Percentiles rank a stretch among this genome's conserved stretches.
Evolutionary conservation across 2,888 invertebrate species (phyloP).

Genomic region (Tachina grossa): DNA sequence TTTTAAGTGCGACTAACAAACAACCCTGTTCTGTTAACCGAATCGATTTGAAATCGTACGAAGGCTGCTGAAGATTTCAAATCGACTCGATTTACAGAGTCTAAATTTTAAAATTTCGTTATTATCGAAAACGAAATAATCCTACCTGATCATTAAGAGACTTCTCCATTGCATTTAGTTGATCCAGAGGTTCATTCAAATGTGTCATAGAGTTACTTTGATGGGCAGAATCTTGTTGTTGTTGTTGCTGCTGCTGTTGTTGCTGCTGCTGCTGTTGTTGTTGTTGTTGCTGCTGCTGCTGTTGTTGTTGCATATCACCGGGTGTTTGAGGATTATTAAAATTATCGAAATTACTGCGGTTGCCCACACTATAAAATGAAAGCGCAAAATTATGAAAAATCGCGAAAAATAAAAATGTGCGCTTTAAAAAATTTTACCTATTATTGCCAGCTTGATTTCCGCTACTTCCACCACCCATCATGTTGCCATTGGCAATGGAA

Average conservation of each 20-base stretch:
- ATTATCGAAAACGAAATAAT: not conserved
- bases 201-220: slow-evolving; percentile 89
- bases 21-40: no score
- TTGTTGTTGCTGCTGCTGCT: slow-evolving; percentile 64
- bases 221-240: slow-evolving; percentile 72
- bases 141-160: slow-evolving; percentile 93
- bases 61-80: no score
- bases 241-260: slow-evolving; percentile 78
- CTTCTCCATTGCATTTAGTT: slow-evolving; percentile 96
- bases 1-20: no score
- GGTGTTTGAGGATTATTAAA: slow-evolving; percentile 72
- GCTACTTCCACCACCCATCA: slow-evolving; percentile 85
- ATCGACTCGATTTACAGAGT: no score
- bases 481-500: slow-evolving; percentile 94
- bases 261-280: slow-evolving; percentile 46
- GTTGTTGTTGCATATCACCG: slow-evolving; percentile 80
- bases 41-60: no score
- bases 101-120: not conserved
- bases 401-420: not conserved
- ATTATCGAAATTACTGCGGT: slow-evolving; percentile 76
- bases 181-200: slow-evolving; percentile 93
- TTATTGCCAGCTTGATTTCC: slow-evolving; percentile 72
- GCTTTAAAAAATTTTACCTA: slow-evolving; percentile 60
- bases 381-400: not conserved
- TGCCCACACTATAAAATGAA: slow-evolving; percentile 72